These are phyloP conservation scores for Lepeophtheirus nordmannii DNA, from an alignment of 2,888 invertebrate species.

Conservation along the genomic window DNA sequence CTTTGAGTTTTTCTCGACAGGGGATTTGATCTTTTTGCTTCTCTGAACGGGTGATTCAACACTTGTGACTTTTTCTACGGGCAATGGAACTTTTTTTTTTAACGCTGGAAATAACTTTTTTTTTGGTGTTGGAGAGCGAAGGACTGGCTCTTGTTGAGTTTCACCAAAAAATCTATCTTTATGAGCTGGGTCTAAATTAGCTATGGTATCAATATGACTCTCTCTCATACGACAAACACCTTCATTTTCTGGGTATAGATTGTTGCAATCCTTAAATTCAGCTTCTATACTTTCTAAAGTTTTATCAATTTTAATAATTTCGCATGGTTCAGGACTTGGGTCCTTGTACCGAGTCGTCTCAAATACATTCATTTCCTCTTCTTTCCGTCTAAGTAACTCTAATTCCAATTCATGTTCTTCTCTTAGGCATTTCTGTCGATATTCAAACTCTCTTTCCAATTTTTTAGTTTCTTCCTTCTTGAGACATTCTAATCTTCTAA, in stretches of 20 bases:
- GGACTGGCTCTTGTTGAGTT: no score
- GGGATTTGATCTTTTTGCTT: neutral
- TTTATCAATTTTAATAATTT: neutral
- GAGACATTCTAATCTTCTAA: neutral
- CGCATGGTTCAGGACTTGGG: neutral
- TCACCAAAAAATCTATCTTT: neutral
- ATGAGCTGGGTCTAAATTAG: neutral
- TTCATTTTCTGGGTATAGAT: neutral
- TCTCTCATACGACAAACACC: neutral
- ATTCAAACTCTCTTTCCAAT: neutral
- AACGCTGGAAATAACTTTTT: no score
- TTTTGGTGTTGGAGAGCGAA: no score
- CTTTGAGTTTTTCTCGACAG: neutral
- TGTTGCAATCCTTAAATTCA: neutral
- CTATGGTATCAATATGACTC: neutral
- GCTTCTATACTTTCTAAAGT: neutral
- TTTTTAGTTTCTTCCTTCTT: neutral
- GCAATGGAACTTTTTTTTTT: no score
- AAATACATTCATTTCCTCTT: neutral
- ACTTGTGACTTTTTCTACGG: neutral
- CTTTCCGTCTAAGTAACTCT: neutral
- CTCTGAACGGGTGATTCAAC: neutral
- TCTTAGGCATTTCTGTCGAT: neutral
- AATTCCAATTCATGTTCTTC: neutral
- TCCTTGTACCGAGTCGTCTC: neutral